A percentile compares a stretch with the other conserved stretches of the same genome.
These are phyloP conservation scores for Clarias gariepinus DNA, from an alignment of 2,113 vertebrate genomes.

Conservation along the genomic window DNA sequence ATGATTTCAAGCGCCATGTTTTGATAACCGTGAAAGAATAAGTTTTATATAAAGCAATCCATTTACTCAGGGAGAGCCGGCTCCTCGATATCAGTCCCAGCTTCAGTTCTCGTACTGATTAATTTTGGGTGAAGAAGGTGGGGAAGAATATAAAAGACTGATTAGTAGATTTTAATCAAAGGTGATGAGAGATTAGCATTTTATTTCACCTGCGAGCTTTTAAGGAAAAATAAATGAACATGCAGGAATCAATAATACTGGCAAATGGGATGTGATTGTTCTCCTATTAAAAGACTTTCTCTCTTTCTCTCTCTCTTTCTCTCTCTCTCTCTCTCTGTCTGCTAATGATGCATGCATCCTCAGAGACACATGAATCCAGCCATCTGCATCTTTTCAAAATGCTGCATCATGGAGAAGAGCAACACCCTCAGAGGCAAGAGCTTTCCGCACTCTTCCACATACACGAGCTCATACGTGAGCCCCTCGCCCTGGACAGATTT, in stretches of 20 bases:
- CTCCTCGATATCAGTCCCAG: background rate
- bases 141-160: background rate
- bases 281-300: background rate
- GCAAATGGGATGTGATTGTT: background rate
- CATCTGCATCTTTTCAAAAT: background rate
- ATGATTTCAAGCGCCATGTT: background rate
- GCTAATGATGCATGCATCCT: background rate
- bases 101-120: background rate
- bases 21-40: background rate
- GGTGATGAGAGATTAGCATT: background rate
- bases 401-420: background rate
- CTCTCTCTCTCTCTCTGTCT: background rate
- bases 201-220: background rate
- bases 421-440: background rate
- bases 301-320: background rate
- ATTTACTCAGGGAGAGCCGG: background rate
- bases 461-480: background rate
- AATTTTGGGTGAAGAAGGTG: background rate
- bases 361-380: background rate
- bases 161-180: slow-evolving; percentile 4
- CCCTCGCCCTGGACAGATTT: background rate
- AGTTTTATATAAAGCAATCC: background rate
- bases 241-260: background rate
- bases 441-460: background rate
- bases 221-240: background rate